Conservation (phyloP, 2,113 vertebrate genomes). For the Calypte anna region DNA sequence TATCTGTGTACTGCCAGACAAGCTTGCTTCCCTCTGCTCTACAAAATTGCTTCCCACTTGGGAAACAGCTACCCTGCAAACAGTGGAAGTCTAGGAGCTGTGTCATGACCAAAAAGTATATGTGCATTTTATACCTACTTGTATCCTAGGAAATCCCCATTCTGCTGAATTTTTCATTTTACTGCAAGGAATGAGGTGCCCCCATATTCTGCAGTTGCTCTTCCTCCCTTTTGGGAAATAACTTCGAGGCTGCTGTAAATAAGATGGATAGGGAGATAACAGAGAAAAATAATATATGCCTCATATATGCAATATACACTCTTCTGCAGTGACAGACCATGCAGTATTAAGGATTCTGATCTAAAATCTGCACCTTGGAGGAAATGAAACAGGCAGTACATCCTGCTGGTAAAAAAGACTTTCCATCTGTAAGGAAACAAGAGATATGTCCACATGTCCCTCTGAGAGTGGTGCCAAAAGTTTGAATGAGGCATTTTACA, state of each 20-base stretch:
- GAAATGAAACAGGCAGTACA: not conserved
- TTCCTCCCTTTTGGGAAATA: not conserved
- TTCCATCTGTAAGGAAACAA: not conserved
- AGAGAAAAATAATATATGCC: not conserved
- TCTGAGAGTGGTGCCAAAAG: not conserved
- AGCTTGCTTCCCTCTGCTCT: not conserved
- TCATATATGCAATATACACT: not conserved
- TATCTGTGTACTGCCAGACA: not conserved
- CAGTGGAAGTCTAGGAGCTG: not conserved
- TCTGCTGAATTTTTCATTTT: constrained; percentile 16
- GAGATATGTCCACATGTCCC: not conserved
- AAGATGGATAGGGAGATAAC: not conserved
- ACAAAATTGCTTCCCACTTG: not conserved
- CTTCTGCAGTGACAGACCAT: rapidly evolving
- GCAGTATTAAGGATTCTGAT: not conserved
- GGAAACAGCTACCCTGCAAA: not conserved
- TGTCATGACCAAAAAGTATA: not conserved
- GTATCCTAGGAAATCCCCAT: not conserved
- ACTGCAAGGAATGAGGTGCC: not conserved
- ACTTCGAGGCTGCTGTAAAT: not conserved
- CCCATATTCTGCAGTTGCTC: not conserved
- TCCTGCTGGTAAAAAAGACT: not conserved
- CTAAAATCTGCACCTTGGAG: not conserved
- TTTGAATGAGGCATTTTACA: not conserved
- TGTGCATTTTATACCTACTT: not conserved